Evolutionary conservation across 2,113 vertebrate genomes (phyloP).

Genomic region (Microcebus murinus): DNA sequence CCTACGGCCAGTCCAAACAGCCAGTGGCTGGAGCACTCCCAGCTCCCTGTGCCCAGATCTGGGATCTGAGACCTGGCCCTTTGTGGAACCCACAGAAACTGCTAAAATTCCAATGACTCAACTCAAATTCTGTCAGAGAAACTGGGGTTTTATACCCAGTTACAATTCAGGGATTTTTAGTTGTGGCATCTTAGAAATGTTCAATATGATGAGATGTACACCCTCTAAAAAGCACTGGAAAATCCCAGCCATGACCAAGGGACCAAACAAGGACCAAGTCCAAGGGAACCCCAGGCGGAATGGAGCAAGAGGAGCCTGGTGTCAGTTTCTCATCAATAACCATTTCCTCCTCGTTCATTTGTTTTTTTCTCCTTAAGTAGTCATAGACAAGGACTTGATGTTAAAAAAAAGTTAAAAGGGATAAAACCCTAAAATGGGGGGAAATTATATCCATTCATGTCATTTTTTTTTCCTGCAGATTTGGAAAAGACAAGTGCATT

Average conservation of each 20-base stretch:
- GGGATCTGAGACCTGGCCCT: neutral
- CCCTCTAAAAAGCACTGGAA: neutral
- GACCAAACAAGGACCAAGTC: neutral
- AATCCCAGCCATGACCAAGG: neutral
- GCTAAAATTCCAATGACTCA: neutral
- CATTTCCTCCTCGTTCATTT: neutral
- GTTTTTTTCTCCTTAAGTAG: neutral
- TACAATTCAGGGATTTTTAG: neutral
- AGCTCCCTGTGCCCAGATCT: neutral
- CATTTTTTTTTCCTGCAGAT: neutral
- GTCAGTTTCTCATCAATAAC: neutral
- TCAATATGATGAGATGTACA: neutral
- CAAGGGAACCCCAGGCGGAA: neutral
- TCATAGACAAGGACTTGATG: neutral
- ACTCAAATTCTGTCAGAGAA: neutral
- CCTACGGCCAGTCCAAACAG: neutral
- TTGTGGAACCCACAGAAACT: neutral
- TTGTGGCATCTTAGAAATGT: neutral
- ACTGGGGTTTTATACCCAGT: neutral
- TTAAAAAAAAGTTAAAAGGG: slow-evolving; percentile 12
- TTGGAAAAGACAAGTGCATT: neutral
- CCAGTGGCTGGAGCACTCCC: neutral
- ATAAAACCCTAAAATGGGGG: neutral
- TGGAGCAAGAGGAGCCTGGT: fast-evolving
- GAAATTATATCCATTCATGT: neutral